Evolutionary conservation across 1,140 invertebrate genomes (phyloP).

Genomic region (Coptotermes formosanus): DNA sequence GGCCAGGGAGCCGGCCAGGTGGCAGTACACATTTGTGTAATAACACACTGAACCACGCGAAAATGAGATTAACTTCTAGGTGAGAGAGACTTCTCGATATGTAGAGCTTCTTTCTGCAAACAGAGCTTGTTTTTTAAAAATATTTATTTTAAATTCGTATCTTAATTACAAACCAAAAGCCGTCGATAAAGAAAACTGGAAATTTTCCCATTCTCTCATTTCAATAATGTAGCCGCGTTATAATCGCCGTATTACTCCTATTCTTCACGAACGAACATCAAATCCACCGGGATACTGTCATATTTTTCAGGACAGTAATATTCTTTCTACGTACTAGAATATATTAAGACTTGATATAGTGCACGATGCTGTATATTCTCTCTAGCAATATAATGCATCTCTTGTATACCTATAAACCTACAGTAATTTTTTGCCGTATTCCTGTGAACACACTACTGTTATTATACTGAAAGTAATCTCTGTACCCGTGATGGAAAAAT

Average conservation of each 20-base stretch:
- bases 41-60: too few relatives aligned
- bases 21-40: too few relatives aligned
- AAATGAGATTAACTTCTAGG: too few relatives aligned
- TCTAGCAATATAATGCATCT: background rate
- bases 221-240: background rate
- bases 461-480: background rate
- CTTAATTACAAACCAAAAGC: too few relatives aligned
- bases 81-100: too few relatives aligned
- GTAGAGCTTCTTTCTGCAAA: too few relatives aligned
- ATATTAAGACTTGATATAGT: conserved; percentile 1
- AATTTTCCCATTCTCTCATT: background rate
- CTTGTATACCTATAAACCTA: background rate
- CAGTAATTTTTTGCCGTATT: background rate
- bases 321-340: background rate
- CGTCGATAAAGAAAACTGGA: background rate
- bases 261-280: background rate
- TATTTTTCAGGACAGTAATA: background rate
- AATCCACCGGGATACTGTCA: background rate
- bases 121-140: too few relatives aligned
- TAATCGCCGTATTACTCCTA: background rate
- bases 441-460: background rate
- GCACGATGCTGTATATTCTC: background rate
- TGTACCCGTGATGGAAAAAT: background rate
- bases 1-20: too few relatives aligned
- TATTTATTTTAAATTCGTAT: too few relatives aligned